Conservation (phyloP, 2,888 invertebrate genomes). For the Cyclophora albipunctata region DNA sequence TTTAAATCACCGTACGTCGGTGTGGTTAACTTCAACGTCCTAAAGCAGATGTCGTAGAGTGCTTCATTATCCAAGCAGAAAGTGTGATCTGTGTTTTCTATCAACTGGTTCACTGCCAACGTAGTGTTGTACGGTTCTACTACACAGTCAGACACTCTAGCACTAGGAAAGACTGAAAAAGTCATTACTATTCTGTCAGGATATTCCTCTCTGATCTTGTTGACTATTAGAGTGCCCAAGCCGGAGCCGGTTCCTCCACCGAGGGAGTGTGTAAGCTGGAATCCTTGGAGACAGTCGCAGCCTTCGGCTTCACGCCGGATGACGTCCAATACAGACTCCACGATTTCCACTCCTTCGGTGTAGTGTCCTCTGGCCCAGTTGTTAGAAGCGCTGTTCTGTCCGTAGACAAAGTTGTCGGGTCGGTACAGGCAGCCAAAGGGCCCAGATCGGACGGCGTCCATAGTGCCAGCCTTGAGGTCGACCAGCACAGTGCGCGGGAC, state of each 20-base stretch:
- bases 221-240: slow-evolving; percentile 81
- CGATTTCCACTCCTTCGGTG: slow-evolving; percentile 92
- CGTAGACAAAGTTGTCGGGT: slow-evolving; percentile 93
- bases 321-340: slow-evolving; percentile 87
- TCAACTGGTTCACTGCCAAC: slow-evolving; percentile 86
- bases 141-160: slow-evolving; percentile 82
- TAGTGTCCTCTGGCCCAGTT: slow-evolving; percentile 82
- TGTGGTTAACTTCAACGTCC: slow-evolving; percentile 82
- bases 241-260: slow-evolving; percentile 71
- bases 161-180: slow-evolving; percentile 86
- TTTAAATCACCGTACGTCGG: slow-evolving; percentile 88
- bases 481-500: slow-evolving; percentile 61
- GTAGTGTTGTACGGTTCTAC: slow-evolving; percentile 88
- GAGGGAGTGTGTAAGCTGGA: slow-evolving; percentile 86
- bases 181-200: slow-evolving; percentile 90
- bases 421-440: slow-evolving; percentile 89
- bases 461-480: slow-evolving; percentile 70
- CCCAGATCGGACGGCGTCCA: slow-evolving; percentile 92
- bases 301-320: slow-evolving; percentile 89
- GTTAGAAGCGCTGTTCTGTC: slow-evolving; percentile 64
- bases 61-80: slow-evolving; percentile 85
- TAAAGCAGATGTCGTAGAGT: slow-evolving; percentile 84
- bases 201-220: slow-evolving; percentile 91
- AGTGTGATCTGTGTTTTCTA: slow-evolving; percentile 82
- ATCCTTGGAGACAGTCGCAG: slow-evolving; percentile 93